Percentiles rank a stretch among this genome's conserved stretches.
These are phyloP conservation scores for Scolopax mira DNA, from an alignment of 2,113 vertebrate genomes.

Conservation along the genomic window DNA sequence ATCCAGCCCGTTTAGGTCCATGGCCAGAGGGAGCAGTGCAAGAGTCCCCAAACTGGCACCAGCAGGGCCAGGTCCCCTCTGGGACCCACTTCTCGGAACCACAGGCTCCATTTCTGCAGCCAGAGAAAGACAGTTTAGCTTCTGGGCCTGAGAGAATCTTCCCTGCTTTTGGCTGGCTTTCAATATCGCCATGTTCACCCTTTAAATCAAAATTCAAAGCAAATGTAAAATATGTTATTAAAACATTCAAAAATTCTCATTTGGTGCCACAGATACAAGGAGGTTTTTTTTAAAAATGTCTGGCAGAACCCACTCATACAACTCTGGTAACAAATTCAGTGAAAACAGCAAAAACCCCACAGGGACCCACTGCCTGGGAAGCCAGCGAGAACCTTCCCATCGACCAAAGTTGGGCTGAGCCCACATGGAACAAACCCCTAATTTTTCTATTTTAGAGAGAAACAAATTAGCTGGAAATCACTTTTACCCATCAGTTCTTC, in stretches of 20 bases:
- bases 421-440: not conserved
- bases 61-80: not conserved
- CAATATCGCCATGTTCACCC: accelerated
- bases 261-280: not conserved
- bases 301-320: not conserved
- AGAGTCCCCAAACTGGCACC: not conserved
- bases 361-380: not conserved
- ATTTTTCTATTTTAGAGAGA: not conserved
- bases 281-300: not conserved
- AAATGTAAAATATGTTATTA: not conserved
- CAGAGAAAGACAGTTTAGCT: not conserved
- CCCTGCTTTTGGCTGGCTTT: not conserved
- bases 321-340: not conserved
- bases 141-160: not conserved
- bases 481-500: not conserved
- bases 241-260: not conserved
- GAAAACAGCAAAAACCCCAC: not conserved
- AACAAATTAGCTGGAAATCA: not conserved
- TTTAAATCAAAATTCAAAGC: not conserved
- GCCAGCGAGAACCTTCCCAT: not conserved
- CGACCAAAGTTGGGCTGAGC: not conserved
- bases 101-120: not conserved
- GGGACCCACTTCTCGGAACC: not conserved
- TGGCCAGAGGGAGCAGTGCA: not conserved
- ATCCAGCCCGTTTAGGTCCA: not conserved